Evolutionary conservation across 2,113 vertebrate species (phyloP), one percentile per base, ranked within the genome.

Genomic region (Eupsittula cactorum): DNA sequence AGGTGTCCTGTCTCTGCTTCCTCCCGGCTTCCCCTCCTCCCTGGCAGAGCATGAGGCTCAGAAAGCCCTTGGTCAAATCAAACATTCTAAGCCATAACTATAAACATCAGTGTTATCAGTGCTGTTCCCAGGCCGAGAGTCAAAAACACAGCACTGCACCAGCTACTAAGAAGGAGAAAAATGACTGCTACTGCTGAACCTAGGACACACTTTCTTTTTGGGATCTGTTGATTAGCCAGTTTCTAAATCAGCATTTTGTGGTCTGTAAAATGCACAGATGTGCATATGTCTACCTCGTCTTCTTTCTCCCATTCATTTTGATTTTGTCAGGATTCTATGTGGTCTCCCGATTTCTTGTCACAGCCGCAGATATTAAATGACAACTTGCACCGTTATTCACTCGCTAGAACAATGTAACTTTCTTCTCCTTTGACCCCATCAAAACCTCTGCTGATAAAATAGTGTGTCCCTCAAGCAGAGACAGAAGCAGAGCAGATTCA

Each of bases 301-400:
- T 90, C 28, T 62, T 39, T 63, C 14, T 82, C 10, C 12, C 4
- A 4, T 37, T 76, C 13, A 16, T 76, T 79, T 76, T 33, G 21
- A 10, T 71, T 86, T 82, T 76, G 31, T 37, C 15, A 63, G 35
- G 18, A 67, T 63, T 79, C 21, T 37, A 17, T 13, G 28, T 1
- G 3, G 28, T 41, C 68, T 25, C 1, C 2, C 3, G 0, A 20
- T 27, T 79, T 81, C 44, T 90, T 3, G 1, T n/a, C 49, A 50
- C n/a, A 85, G 20, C 46, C 81, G 77, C 23, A 65, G 35, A 75
- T 81, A 82, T 31, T 33, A 90, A 82, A 47, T 16, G 17, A 50
- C 27, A 77, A 19, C 16, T 78, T 49, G 37, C 0, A 9, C 11
- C 28, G 46, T 46, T 77, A 64, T 46, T 84, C 29, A 82, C 23